Evolutionary conservation across 2,888 invertebrate genomes (phyloP).

Genomic region (Nemotelus nigrinus): DNA sequence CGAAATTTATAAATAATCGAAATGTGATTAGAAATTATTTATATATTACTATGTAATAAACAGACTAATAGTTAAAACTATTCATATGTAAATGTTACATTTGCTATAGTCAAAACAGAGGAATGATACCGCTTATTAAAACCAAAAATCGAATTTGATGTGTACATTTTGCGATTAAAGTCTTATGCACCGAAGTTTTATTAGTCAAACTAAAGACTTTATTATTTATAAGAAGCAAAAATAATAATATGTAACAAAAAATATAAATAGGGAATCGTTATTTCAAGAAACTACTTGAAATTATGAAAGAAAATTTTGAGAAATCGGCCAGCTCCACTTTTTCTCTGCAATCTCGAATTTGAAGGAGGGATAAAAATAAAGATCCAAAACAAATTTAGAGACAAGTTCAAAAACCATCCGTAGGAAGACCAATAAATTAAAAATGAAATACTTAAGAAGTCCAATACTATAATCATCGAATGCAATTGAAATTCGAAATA

Average conservation of each 20-base stretch:
- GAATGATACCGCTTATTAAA: conserved; percentile 24
- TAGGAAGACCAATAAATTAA: conserved; percentile 47
- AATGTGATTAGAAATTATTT: background rate
- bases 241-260: background rate
- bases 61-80: conserved; percentile 19
- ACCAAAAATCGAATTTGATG: conserved; percentile 34
- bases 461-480: background rate
- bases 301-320: no score
- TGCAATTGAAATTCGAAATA: conserved; percentile 18
- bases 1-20: conserved; percentile 33
- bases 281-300: no score
- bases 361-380: background rate
- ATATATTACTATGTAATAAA: conserved; percentile 36
- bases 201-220: conserved; percentile 33
- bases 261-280: background rate
- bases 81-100: conserved; percentile 17
- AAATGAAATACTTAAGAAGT: background rate
- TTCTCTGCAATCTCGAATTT: no score
- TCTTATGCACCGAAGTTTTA: conserved; percentile 46
- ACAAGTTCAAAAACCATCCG: conserved; percentile 20
- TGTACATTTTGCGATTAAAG: conserved; percentile 43
- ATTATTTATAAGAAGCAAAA: conserved; percentile 29
- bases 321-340: no score
- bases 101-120: conserved; percentile 36
- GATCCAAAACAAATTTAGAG: conserved; percentile 11